These are phyloP conservation scores for Syngnathus acus DNA, from an alignment of 2,797 vertebrate genomes.

Conservation along the genomic window DNA sequence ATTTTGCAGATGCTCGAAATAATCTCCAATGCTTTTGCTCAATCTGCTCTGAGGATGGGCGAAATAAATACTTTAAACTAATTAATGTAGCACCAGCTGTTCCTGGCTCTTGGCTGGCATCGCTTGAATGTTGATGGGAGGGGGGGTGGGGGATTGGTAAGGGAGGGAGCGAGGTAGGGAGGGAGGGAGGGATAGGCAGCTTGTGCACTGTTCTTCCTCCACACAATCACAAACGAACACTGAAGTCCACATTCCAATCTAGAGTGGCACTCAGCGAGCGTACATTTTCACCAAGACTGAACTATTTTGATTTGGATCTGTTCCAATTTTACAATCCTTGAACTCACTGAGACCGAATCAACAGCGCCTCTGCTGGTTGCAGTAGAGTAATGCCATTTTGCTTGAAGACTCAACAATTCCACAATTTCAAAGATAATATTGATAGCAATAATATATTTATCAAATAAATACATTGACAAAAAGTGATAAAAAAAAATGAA, in stretches of 20 bases:
- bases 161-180: constrained; percentile 27
- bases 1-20: constrained; percentile 99
- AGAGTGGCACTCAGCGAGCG: background rate
- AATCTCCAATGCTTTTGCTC: constrained; percentile 99
- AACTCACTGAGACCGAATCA: background rate
- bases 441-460: too few species aligned
- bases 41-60: constrained; percentile 99
- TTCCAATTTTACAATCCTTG: background rate
- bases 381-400: background rate
- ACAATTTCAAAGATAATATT: too few species aligned
- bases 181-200: constrained; percentile 60
- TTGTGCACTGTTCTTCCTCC: constrained; percentile 95
- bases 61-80: constrained; percentile 99
- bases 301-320: background rate
- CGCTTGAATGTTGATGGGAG: constrained; percentile 96
- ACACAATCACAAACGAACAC: constrained; percentile 71
- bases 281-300: background rate
- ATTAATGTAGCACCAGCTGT: constrained; percentile 99
- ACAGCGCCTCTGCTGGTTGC: constrained; percentile 2
- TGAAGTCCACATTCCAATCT: background rate
- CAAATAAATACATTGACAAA: too few species aligned
- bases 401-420: background rate
- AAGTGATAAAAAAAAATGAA: too few species aligned
- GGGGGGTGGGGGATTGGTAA: constrained; percentile 59
- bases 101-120: constrained; percentile 99